Conservation (phyloP, 92 coral and sea anemone species). For the Palythoa heliodiscus region DNA sequence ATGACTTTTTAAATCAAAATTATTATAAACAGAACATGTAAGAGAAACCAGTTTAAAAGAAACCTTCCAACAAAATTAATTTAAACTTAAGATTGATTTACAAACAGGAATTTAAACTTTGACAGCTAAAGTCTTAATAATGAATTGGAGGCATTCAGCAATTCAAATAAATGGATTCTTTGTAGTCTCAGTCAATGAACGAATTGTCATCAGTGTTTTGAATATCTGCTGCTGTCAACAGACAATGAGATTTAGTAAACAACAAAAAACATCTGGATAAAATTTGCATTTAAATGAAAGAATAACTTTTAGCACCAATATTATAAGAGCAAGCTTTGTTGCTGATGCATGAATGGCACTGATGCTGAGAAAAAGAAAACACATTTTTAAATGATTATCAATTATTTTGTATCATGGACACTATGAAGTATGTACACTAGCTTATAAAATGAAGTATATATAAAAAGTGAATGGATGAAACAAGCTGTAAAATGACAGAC, state of each 20-base stretch:
- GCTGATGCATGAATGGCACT: background rate
- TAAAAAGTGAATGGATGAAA: too few species aligned
- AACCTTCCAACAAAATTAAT: background rate
- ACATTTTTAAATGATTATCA: background rate
- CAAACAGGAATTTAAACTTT: background rate
- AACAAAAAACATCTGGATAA: slow-evolving; percentile 6
- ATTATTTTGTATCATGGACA: background rate
- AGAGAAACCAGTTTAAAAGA: background rate
- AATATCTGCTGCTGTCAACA: slow-evolving; percentile 21
- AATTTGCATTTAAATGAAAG: background rate
- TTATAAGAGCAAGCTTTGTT: background rate
- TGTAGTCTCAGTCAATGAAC: background rate
- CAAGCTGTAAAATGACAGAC: too few species aligned
- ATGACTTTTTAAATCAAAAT: background rate
- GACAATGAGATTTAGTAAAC: background rate
- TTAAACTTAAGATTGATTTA: background rate
- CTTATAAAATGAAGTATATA: too few species aligned
- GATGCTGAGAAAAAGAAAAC: background rate
- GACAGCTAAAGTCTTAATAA: background rate
- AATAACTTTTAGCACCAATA: background rate
- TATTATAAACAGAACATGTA: background rate
- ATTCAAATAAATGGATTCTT: background rate
- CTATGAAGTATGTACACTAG: too few species aligned
- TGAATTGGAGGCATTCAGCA: slow-evolving; percentile 11
- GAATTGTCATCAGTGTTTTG: slow-evolving; percentile 5